Percentiles rank a stretch among this genome's conserved stretches.
Evolutionary conservation across 2,888 invertebrate genomes (phyloP).

Genomic region (Latheticus oryzae): DNA sequence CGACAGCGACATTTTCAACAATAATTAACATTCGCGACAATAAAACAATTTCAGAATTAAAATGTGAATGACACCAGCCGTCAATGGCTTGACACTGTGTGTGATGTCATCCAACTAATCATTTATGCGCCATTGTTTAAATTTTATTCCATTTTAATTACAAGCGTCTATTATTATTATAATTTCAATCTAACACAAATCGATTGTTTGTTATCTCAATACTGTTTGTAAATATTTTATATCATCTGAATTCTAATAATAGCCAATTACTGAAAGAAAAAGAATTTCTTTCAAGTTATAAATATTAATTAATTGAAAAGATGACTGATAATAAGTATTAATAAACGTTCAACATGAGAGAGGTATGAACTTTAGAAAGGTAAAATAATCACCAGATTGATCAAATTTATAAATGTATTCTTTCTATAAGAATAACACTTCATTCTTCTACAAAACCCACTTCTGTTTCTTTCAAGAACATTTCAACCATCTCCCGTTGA

Average conservation of each 20-base stretch:
- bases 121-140: constrained; percentile 12
- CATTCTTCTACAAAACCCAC: no score
- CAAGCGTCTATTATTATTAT: no score
- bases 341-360: no score
- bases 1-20: constrained; percentile 10
- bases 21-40: constrained; percentile 16
- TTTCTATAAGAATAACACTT: constrained; percentile 1
- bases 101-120: constrained; percentile 14
- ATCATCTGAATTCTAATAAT: no score
- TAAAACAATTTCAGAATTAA: constrained; percentile 17
- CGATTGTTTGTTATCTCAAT: no score
- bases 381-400: no score
- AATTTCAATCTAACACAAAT: no score
- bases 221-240: no score
- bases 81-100: not conserved
- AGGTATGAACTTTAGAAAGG: no score
- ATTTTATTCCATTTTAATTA: no score
- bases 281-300: constrained; percentile 4
- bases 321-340: constrained; percentile 1
- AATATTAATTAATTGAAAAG: constrained; percentile 9
- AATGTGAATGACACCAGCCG: constrained; percentile 2
- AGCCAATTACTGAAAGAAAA: constrained; percentile 4
- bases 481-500: no score
- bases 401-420: not conserved
- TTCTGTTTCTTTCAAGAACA: no score